Conservation (phyloP, 64 coral and sea anemone genomes). For the Cladopsammia gracilis region DNA sequence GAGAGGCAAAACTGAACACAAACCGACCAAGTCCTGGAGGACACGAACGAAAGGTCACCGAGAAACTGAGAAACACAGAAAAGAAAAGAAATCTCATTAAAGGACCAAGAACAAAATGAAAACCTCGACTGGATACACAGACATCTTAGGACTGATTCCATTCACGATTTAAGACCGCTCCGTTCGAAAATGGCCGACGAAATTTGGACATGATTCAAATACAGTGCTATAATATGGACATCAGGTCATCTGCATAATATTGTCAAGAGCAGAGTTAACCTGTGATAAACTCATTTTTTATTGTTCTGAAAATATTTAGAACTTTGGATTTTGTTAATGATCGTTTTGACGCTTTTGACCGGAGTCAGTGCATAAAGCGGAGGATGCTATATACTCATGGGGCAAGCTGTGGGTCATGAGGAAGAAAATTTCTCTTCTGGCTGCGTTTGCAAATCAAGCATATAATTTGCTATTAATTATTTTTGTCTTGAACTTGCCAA, state of each 20-base stretch:
- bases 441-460: too few relatives aligned
- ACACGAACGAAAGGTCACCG: conserved; percentile 82
- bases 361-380: too few relatives aligned
- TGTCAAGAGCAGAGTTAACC: conserved; percentile 11
- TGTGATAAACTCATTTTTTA: neutral
- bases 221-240: neutral
- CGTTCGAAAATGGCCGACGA: neutral
- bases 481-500: too few relatives aligned
- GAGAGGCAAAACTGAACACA: conserved; percentile 81
- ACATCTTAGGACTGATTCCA: neutral
- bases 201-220: conserved; percentile 5
- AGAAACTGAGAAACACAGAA: conserved; percentile 83
- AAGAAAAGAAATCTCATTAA: conserved; percentile 33
- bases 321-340: too few relatives aligned
- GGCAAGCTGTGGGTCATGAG: too few relatives aligned
- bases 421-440: too few relatives aligned
- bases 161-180: neutral
- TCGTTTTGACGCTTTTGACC: too few relatives aligned
- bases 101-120: conserved; percentile 25
- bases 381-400: too few relatives aligned
- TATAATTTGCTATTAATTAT: too few relatives aligned
- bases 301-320: too few relatives aligned
- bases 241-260: conserved; percentile 1
- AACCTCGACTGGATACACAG: neutral
- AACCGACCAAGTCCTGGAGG: conserved; percentile 89